Base-by-base conservation (phyloP, 1,140 invertebrate genomes). In the Lepidotrigona ventralis region DNA sequence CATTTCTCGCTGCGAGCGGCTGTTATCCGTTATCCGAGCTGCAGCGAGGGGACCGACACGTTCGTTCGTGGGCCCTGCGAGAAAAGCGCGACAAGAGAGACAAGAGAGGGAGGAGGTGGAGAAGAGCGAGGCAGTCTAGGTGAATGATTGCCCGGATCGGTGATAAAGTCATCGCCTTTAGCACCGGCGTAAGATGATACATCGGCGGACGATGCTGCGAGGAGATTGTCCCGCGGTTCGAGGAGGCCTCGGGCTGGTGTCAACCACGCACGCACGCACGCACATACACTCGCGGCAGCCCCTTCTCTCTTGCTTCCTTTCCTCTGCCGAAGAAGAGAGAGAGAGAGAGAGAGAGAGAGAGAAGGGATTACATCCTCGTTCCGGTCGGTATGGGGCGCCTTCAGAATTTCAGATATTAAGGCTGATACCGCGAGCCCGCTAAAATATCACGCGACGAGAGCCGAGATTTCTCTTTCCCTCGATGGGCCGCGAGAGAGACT, bases 121-220 rank as follows among this genome's bases (percentile, higher is more conserved):
- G 17, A 46, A 33, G 69, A 71, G 82, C 73, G 85, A 83, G 81
- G 33, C 64, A 58, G 81, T 79, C 71, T 89, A 83, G 84, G 92
- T 94, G 93, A 94, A 94, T 93, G 93, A 94, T 94, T 93, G 91
- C 92, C 90, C 89, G 93, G 93, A 94, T 94, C 92, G 93, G 91
- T 91, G 94, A 94, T 94, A 94, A 94, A 94, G 93, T 94, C 94
- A 93, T 94, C 94, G 94, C 93, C 92, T 94, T 92, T 91, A 92
- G 92, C 91, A 91, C 91, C 91, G 81, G 85, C 86, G 92, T 94
- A 94, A 94, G 93, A 94, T 94, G 93, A 94, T 94, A 94, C 93
- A 94, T 94, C 92, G 93, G 90, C 87, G 91, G 89, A 90, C 89
- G 93, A 93, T 94, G 90, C 85, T 87, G 90, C 85, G 83, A 66